Percentiles rank a stretch among this genome's conserved stretches.
Conservation (phyloP, 1,140 invertebrate species). For the Hormaphis cornu region DNA sequence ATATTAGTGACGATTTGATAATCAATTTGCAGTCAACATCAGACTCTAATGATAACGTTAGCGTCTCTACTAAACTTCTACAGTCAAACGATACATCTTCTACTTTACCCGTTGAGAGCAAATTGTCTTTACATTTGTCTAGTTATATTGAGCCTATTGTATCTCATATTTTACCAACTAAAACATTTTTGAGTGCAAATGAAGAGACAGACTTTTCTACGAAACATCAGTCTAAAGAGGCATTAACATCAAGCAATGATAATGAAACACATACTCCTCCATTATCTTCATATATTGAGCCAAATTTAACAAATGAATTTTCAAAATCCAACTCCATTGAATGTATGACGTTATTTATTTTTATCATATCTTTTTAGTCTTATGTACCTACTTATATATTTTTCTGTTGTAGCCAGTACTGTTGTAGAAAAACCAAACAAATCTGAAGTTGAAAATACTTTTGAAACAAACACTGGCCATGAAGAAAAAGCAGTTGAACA, state of each 20-base stretch:
- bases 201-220: conserved; percentile 1
- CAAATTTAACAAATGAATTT: neutral
- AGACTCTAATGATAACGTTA: neutral
- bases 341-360: neutral
- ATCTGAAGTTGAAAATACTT: neutral
- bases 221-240: neutral
- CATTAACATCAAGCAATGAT: neutral
- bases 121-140: neutral
- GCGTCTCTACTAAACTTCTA: neutral
- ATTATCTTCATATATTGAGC: neutral
- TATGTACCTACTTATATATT: neutral
- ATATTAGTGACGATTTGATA: conserved; percentile 13
- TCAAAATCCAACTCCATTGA: neutral
- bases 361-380: neutral
- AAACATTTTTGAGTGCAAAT: conserved; percentile 41
- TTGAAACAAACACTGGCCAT: neutral
- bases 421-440: neutral
- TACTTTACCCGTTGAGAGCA: neutral
- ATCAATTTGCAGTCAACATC: neutral
- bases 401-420: conserved; percentile 5
- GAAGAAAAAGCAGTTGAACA: neutral
- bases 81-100: neutral
- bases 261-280: neutral
- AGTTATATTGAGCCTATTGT: conserved; percentile 33
- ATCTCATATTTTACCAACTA: conserved; percentile 42